These are phyloP conservation scores for Melanargia galathea DNA, from an alignment of 2,888 invertebrate species.

Conservation along the genomic window DNA sequence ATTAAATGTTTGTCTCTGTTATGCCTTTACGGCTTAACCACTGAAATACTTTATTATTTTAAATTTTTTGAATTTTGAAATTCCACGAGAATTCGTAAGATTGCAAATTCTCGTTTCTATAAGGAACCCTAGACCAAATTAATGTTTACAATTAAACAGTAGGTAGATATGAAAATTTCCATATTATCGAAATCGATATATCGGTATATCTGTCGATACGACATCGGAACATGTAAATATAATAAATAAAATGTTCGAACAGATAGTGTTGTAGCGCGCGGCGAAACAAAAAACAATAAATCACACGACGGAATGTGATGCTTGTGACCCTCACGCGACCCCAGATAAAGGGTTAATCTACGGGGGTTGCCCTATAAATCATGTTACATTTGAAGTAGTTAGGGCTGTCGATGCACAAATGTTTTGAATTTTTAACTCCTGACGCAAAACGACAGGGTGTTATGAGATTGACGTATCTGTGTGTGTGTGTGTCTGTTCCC, in stretches of 20 bases:
- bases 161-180: background rate
- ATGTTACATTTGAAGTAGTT: conserved; percentile 60
- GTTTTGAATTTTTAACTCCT: background rate
- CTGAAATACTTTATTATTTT: no score
- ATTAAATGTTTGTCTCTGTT: no score
- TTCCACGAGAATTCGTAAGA: no score
- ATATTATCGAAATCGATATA: background rate
- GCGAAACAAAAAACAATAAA: conserved; percentile 44
- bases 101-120: no score
- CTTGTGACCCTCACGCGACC: conserved; percentile 65
- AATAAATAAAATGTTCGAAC: conserved; percentile 19
- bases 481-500: no score
- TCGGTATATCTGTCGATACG: background rate
- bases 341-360: conserved; percentile 78
- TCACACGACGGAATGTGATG: conserved; percentile 45
- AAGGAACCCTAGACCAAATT: no score
- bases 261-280: conserved; percentile 30
- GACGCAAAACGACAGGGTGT: background rate
- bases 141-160: no score
- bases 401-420: conserved; percentile 55
- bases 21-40: no score
- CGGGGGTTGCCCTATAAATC: conserved; percentile 79
- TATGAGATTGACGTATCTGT: no score
- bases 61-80: no score
- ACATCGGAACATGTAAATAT: background rate